These are phyloP conservation scores for Triplophysa yarkandensis DNA, from an alignment of 2,797 vertebrate species.

Conservation along the genomic window DNA sequence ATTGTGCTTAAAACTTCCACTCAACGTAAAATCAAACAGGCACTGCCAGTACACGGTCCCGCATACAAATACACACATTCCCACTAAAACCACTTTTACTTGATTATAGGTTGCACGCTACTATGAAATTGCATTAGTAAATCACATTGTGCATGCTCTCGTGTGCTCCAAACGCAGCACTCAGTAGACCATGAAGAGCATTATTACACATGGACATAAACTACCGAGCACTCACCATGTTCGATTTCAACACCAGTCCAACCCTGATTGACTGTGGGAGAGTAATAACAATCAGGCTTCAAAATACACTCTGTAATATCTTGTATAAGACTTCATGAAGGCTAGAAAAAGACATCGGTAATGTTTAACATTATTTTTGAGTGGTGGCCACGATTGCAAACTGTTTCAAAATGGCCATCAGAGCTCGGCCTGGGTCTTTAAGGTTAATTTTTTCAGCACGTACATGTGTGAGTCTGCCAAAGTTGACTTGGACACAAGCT, in stretches of 20 bases:
- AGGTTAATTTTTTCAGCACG: not conserved
- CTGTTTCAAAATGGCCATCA: slow-evolving; percentile 14
- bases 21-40: not conserved
- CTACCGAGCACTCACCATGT: slow-evolving; percentile 7
- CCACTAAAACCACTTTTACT: slow-evolving; percentile 15
- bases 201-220: slow-evolving; percentile 45
- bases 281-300: slow-evolving; percentile 40
- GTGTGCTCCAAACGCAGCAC: slow-evolving; percentile 35
- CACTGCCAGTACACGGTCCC: not conserved
- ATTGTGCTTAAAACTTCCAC: slow-evolving; percentile 18
- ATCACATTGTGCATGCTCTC: slow-evolving; percentile 28
- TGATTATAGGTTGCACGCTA: slow-evolving; percentile 26
- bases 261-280: slow-evolving; percentile 22
- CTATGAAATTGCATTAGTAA: slow-evolving; percentile 28
- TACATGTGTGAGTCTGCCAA: not conserved
- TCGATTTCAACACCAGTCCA: slow-evolving; percentile 29
- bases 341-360: slow-evolving; percentile 25
- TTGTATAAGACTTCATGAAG: slow-evolving; percentile 36
- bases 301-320: slow-evolving; percentile 19
- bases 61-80: not conserved
- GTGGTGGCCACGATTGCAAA: slow-evolving; percentile 27
- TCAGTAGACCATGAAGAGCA: slow-evolving; percentile 27
- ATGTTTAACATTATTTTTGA: slow-evolving; percentile 25
- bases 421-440: slow-evolving; percentile 1
- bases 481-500: not conserved